A percentile compares a stretch with the other conserved stretches of the same genome.
Conservation (phyloP, 2,113 vertebrate species). For the Cyprinus carpio region DNA sequence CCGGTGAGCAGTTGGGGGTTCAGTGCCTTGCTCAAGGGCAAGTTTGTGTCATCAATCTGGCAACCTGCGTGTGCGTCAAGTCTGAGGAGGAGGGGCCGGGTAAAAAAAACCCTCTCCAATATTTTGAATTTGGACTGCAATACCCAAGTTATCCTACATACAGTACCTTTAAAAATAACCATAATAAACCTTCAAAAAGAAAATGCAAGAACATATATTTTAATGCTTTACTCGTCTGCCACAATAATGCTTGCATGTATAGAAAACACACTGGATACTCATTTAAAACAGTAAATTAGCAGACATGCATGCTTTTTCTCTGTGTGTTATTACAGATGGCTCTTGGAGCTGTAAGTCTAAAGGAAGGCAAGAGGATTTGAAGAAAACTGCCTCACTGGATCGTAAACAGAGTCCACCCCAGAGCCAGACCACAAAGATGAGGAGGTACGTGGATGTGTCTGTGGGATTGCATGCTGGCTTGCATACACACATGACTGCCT, state of each 20-base stretch:
- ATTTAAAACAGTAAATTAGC: background rate
- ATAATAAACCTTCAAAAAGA: no score
- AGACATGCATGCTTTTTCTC: background rate
- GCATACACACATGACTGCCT: background rate
- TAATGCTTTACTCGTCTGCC: background rate
- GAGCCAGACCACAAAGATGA: slow-evolving; percentile 67
- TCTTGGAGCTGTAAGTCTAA: slow-evolving; percentile 71
- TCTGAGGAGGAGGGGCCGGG: no score
- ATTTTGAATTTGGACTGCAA: no score
- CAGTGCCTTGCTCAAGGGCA: no score
- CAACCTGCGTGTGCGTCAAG: no score
- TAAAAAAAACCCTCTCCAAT: no score
- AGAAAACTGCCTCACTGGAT: slow-evolving; percentile 76
- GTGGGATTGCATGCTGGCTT: slow-evolving; percentile 6
- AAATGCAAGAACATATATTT: background rate
- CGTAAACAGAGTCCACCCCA: slow-evolving; percentile 70
- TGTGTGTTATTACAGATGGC: slow-evolving; percentile 68
- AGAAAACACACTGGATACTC: background rate
- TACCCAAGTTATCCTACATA: no score
- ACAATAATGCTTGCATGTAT: background rate
- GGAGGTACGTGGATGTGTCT: slow-evolving; percentile 72
- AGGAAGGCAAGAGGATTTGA: slow-evolving; percentile 73
- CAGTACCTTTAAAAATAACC: no score
- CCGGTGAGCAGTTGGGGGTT: no score
- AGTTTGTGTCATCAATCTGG: no score